Evolutionary conservation across 2,888 invertebrate species (phyloP), one percentile per base, ranked within the genome.

Genomic region (Scaptomyza flava): DNA sequence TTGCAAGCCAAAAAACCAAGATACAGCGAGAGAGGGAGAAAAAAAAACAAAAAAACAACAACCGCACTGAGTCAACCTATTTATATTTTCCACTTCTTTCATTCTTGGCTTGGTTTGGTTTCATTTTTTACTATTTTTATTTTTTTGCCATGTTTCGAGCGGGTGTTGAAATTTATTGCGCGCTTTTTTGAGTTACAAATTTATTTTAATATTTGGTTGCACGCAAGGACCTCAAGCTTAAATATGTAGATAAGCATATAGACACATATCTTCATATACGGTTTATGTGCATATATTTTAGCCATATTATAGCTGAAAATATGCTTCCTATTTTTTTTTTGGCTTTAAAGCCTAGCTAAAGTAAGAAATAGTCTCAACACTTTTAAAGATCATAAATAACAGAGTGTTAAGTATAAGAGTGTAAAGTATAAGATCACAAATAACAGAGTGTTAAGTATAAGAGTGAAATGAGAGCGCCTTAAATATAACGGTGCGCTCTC

Each of bases 141-240:
- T 14, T 46, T 45, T 50, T 50, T 38, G 57, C 34, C 53, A 11
- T 63, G 54, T 36, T 58, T 56, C 43, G 46, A 47, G 60, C 60
- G 66, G 71, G 71, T 74, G 79, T 71, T 77, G 76, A 75, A 81
- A 80, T 81, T 81, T 82, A 85, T 82, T 76, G 80, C 70, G 51
- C 68, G 81, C 76, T 76, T 56, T 68, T 82, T 85, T 82, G 81
- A 77, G 85, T 81, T 78, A 81, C 81, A 81, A 81, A 81, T 81
- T 85, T 85, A 85, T 85, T 85, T 82, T 75, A 82, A 85, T 85
- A 72, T 84, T 71, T 73, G 48, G 60, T 47, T 31, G 61, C 45
- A 56, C 66, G 54, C 43, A 54, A 65, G 38, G 27, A 64, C 43
- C 54, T 17, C 43, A 54, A 63, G 66, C 63, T 71, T 64, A 63